Conservation (phyloP, 1,140 invertebrate species). For the Atta colombica region DNA sequence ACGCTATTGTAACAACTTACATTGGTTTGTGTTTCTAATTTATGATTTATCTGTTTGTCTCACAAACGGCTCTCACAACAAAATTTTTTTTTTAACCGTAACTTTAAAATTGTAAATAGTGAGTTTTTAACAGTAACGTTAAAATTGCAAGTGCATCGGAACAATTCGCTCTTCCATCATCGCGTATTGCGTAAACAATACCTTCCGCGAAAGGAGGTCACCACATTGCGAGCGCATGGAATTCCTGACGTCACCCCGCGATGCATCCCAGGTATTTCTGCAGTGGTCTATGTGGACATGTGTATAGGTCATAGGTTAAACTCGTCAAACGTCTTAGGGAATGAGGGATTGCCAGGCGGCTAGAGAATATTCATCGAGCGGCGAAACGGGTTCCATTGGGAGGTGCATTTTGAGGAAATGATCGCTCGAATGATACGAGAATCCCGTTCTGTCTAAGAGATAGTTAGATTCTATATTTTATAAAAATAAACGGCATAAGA, state of each 20-base stretch:
- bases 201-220: slow-evolving; percentile 16
- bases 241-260: slow-evolving; percentile 48
- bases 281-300: slow-evolving; percentile 20
- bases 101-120: background rate
- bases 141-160: slow-evolving; percentile 30
- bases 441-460: too few relatives aligned
- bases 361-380: slow-evolving; percentile 43
- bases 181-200: slow-evolving; percentile 24
- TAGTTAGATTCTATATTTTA: background rate
- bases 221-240: slow-evolving; percentile 37
- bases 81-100: background rate
- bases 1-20: too few relatives aligned
- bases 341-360: slow-evolving; percentile 6
- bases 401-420: slow-evolving; percentile 7
- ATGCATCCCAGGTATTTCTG: slow-evolving; percentile 48
- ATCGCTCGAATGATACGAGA: background rate
- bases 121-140: background rate
- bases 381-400: background rate
- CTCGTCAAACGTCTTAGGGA: slow-evolving; percentile 40
- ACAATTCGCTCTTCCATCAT: background rate
- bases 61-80: background rate
- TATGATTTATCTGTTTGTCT: background rate
- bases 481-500: slow-evolving; percentile 8
- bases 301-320: slow-evolving; percentile 30
- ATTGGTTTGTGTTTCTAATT: too few relatives aligned